Evolutionary conservation across 2,797 vertebrate genomes (phyloP), one percentile per base, ranked within the genome.

Genomic region (Yasuhikotakia modesta): DNA sequence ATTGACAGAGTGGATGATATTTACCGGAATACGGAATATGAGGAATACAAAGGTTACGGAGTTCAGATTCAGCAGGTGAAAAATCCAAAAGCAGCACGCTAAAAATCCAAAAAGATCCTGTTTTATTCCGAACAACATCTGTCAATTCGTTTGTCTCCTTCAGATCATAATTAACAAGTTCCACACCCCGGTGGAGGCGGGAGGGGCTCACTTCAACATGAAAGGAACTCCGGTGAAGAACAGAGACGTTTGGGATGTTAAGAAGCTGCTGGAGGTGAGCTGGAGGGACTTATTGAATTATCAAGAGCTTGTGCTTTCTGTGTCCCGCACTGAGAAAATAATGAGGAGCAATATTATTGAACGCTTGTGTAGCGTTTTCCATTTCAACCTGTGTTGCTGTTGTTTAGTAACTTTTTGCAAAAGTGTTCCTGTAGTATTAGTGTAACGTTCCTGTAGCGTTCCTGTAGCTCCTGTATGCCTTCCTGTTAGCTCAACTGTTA

Each of bases 1-100:
- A 97, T 98, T 76, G 97, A 99, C 82, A 94, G 97, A 13, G 97
- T 99, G 4, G 97, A 98, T 81, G 97, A 98, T 91, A 99, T 99
- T 87, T 99, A 97, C 88, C 92, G 96, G 71, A 97, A 97, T 86
- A 99, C 97, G 96, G 96, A 96, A n/a, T n/a, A n/a, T 12, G 93
- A 94, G 1, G 91, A 92, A 76, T 92, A 88, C 80, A 84, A 77
- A 0, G 96, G 96, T 32, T 98, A 98, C 3, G 96, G 97, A 16
- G 93, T 98, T 83, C 97, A 99, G 90, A 99, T 98, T 91, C 95
- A 98, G 58, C 96, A 98, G 96, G 96, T 97, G 91, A 86, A n/a
- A n/a, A n/a, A n/a, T n/a, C n/a, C n/a, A n/a, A n/a, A 71, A 39
- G 11, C 16, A 17, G 43, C 6, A 6, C 11, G 3, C 2, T 13